A percentile compares a stretch with the other conserved stretches of the same genome.
These are phyloP conservation scores for Scarus forsteni DNA, from an alignment of 2,797 vertebrate genomes.

Conservation along the genomic window DNA sequence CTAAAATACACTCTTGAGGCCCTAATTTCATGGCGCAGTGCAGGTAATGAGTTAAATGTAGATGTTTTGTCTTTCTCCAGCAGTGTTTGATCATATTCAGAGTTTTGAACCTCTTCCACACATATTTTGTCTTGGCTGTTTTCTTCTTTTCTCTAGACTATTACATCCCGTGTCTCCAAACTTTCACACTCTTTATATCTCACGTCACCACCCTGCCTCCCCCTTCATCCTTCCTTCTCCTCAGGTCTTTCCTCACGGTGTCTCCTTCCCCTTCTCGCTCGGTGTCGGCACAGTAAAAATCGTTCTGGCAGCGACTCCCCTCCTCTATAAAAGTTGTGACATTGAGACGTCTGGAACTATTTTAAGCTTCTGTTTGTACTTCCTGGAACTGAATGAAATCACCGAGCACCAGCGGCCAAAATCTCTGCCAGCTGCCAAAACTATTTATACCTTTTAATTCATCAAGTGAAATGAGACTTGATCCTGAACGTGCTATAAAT, in stretches of 20 bases:
- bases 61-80: no score
- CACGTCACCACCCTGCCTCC: background rate
- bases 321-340: constrained; percentile 52
- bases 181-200: no score
- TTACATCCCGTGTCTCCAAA: no score
- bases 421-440: constrained; percentile 30
- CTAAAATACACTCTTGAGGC: no score
- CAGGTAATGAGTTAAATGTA: no score
- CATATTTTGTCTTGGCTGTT: no score
- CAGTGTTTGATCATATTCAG: no score
- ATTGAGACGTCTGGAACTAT: constrained; percentile 63
- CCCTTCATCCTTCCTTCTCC: background rate
- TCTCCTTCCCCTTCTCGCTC: background rate
- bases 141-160: no score
- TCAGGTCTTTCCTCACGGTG: no score
- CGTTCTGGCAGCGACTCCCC: constrained; percentile 33
- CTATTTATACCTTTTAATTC: constrained; percentile 46
- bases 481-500: constrained; percentile 17
- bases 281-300: constrained; percentile 19
- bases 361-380: constrained; percentile 46
- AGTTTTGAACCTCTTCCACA: no score
- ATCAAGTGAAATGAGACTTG: constrained; percentile 12
- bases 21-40: no score
- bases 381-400: constrained; percentile 58
- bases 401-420: constrained; percentile 27